Evolutionary conservation across 2,797 vertebrate species (phyloP), one percentile per base, ranked within the genome.

Genomic region (Alfaro cultratus): DNA sequence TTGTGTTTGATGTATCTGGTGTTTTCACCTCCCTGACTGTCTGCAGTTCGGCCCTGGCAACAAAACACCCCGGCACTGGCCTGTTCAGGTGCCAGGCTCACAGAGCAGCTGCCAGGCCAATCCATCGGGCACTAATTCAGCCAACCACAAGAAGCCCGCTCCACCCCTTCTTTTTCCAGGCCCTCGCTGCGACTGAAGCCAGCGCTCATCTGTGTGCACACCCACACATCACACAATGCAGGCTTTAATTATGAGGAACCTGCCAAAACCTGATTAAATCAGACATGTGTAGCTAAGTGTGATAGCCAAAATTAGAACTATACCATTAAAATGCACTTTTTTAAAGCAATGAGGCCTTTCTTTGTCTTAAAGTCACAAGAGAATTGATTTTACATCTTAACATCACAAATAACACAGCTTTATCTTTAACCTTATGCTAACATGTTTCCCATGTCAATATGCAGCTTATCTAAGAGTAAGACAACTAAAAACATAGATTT

Each of bases 121-220:
- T 93, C 91, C 95, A 95, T 94, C 92, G 93, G 93, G 94, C 95
- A 93, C 91, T 94, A 94, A 95, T 94, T 96, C 94, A 95, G 91
- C 94, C 94, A 95, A 90, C 95, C 94, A 94, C 94, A 94, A 94
- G 92, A 92, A 93, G 83, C 87, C 91, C 74, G 83, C 85, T 80
- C 87, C 85, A 82, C 88, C 90, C 89, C 85, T 78, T 89, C 86
- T 88, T 92, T 87, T 88, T 86, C 90, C 88, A 90, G 89, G 82
- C 89, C 84, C 90, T 90, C 93, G 91, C 88, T 90, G 88, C 92
- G 93, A 89, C 85, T 91, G 81, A 80, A 91, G 86, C 85, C 80
- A 88, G 85, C 77, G 76, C 43, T 86, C 90, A 86, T 90, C 83
- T 85, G 78, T 85, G 77, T 76, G 39, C 46, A 74, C 83, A 84